These are phyloP conservation scores for Ellobius talpinus DNA, from an alignment of 2,113 vertebrate genomes.

Conservation along the genomic window DNA sequence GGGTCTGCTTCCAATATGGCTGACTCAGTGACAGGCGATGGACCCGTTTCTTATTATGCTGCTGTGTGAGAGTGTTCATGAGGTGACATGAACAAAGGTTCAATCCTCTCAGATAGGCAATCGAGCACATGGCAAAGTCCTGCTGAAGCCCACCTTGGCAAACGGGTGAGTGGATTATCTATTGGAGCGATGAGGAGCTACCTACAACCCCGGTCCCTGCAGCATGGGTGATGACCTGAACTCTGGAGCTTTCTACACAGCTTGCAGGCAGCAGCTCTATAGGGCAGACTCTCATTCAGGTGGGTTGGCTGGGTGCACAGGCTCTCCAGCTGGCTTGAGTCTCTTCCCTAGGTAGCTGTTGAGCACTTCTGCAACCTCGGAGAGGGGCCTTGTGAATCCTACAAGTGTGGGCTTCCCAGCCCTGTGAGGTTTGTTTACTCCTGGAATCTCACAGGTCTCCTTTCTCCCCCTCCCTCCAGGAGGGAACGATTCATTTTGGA, in stretches of 20 bases:
- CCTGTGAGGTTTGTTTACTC: not conserved
- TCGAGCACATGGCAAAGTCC: not conserved
- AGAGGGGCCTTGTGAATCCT: not conserved
- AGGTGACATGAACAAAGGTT: not conserved
- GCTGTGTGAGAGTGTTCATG: not conserved
- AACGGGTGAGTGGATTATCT: not conserved
- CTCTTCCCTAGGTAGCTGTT: not conserved
- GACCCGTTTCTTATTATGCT: not conserved
- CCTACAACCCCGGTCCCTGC: accelerated
- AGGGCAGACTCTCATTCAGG: not conserved
- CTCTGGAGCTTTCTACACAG: not conserved
- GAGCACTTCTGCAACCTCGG: not conserved
- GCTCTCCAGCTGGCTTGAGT: not conserved
- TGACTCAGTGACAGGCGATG: not conserved
- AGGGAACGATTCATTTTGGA: not conserved
- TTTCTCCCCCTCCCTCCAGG: not conserved
- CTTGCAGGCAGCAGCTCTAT: not conserved
- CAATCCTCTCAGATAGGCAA: not conserved
- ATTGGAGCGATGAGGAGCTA: not conserved
- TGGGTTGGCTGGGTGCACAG: not conserved
- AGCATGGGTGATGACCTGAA: not conserved
- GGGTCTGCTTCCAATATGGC: not conserved
- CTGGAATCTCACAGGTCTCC: no score
- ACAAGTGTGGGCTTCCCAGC: not conserved
- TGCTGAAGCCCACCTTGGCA: no score